Base-by-base conservation (phyloP, 2,888 invertebrate genomes). In the Lottia gigantea region DNA sequence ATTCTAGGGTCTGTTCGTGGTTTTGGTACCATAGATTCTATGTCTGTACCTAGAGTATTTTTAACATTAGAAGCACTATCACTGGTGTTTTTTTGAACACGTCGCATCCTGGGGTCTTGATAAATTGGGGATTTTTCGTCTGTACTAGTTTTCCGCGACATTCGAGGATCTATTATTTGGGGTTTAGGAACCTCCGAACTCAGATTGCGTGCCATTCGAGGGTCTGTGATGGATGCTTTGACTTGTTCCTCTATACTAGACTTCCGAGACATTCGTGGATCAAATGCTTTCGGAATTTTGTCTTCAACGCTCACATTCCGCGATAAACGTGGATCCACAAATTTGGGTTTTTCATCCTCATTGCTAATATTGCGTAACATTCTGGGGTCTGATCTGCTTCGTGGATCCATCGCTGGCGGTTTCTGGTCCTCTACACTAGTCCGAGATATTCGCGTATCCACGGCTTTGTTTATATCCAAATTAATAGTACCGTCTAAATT, bases 11-110 rank as follows among this genome's bases (percentile, higher is more conserved):
- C 55, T 12, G 55, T 23, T 19, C 55, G 12, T 12, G 19, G 55
- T 19, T 23, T 23, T 6, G 23, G 55, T 23, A 19, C 19, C 55
- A 23, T 11, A 19, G 55, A 11, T 12, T 55, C 55, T 12, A 19
- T 55, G 14, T 19, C 19, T 2, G 19, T 23, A 23, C 19, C 19
- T 8, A 55, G 23, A 11, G 23, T 55, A 23, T 55, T 55, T 23
- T 55, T 55, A 19, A 55, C n/a, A 19, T 55, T 55, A 12, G 23
- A 23, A 55, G 55, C 55, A 55, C 55, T 55, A 55, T 55, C 55
- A 55, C 23, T 55, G 8, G 55, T 23, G 23, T 55, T 23, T 40
- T 40, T 40, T 23, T 55, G 55, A 14, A 23, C 19, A 12, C 55
- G 19, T 0, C 55, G 55, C 19, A 55, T 55, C 19, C 55, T 55